phyloP scores from a whole-genome alignment of 2,113 vertebrate species.

The Scomber colias region DNA sequence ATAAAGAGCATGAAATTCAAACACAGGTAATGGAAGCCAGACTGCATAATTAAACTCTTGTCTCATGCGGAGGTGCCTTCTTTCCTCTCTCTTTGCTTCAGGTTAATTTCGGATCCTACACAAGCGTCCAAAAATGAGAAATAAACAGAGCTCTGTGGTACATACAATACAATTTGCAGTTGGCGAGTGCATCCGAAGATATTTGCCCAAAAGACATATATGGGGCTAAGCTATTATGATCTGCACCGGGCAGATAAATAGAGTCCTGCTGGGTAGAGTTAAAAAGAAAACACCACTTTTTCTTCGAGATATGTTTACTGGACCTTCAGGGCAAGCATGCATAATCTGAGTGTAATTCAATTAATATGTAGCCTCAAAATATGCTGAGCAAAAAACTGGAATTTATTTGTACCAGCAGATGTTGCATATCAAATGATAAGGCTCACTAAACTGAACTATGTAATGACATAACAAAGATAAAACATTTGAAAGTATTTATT shows the following conservation, averaged over 20 bases:
- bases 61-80: slow-evolving; percentile 39
- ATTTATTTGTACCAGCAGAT: slow-evolving; percentile 61
- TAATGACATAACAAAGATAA: slow-evolving; percentile 31
- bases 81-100: slow-evolving; percentile 37
- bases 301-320: slow-evolving; percentile 54
- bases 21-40: slow-evolving; percentile 60
- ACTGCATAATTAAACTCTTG: slow-evolving; percentile 59
- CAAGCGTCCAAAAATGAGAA: slow-evolving; percentile 27
- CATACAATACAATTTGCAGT: slow-evolving; percentile 47
- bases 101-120: slow-evolving; percentile 57
- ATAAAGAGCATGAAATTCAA: slow-evolving; percentile 73
- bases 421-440: slow-evolving; percentile 38
- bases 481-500: slow-evolving; percentile 51
- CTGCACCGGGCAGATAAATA: slow-evolving; percentile 57
- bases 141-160: slow-evolving; percentile 3
- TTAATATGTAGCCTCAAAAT: slow-evolving; percentile 67
- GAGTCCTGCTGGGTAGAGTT: slow-evolving; percentile 46
- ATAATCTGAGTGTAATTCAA: slow-evolving; percentile 71
- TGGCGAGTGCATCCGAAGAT: slow-evolving; percentile 38
- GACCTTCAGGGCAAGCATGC: slow-evolving; percentile 52
- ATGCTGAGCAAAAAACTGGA: slow-evolving; percentile 43
- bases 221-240: slow-evolving; percentile 61
- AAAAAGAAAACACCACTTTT: slow-evolving; percentile 51
- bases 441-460: slow-evolving; percentile 60
- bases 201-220: slow-evolving; percentile 55